Conservation (phyloP, 2,888 invertebrate species). For the Idaea biselata region DNA sequence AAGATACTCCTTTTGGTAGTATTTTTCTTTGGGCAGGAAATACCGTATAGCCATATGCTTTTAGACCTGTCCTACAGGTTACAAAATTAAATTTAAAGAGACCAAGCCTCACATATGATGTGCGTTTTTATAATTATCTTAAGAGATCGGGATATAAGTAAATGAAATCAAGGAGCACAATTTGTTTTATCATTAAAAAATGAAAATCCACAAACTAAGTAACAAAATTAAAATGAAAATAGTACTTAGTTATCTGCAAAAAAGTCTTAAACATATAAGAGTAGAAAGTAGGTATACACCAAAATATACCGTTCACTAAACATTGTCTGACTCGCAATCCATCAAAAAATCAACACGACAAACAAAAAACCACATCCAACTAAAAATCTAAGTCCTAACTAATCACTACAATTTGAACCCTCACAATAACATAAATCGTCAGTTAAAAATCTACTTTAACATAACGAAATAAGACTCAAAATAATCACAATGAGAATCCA, state of each 20-base stretch:
- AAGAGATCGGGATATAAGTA: too few relatives aligned
- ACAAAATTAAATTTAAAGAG: too few relatives aligned
- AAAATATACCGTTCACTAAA: constrained; percentile 5
- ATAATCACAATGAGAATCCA: background rate
- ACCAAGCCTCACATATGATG: too few relatives aligned
- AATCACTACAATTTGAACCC: constrained; percentile 16
- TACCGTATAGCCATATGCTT: too few relatives aligned
- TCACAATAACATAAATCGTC: background rate
- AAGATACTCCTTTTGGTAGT: too few relatives aligned
- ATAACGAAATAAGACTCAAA: background rate
- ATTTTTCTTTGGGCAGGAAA: too few relatives aligned
- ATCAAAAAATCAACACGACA: constrained; percentile 32
- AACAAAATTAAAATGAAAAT: background rate
- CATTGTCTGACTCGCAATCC: constrained; percentile 23
- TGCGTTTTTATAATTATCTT: too few relatives aligned
- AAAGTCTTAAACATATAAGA: background rate
- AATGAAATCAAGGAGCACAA: too few relatives aligned
- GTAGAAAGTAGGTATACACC: background rate
- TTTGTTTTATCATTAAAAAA: too few relatives aligned
- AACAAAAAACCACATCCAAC: constrained; percentile 15
- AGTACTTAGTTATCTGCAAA: background rate
- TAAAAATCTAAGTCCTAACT: constrained; percentile 23
- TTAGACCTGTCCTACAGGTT: too few relatives aligned
- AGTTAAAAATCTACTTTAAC: constrained; percentile 25
- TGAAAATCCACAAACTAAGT: background rate